Percentiles rank a stretch among this genome's conserved stretches.
Evolutionary conservation across 2,888 invertebrate species (phyloP).

Genomic region (Carabus problematicus): DNA sequence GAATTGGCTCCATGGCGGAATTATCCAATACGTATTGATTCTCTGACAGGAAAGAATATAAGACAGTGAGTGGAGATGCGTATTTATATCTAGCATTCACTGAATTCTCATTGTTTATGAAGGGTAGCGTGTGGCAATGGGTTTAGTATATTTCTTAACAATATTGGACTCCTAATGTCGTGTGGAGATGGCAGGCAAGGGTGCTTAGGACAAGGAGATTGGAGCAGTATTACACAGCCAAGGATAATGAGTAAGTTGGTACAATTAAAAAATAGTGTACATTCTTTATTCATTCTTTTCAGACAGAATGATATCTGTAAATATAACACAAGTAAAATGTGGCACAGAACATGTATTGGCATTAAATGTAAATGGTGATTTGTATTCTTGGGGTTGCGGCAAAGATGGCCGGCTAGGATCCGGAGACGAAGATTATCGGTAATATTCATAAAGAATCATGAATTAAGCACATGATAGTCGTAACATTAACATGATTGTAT

Average conservation of each 20-base stretch:
- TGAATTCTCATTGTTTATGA: constrained; percentile 37
- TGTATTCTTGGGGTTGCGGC: constrained; percentile 73
- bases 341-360: constrained; percentile 71
- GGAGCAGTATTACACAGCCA: constrained; percentile 64
- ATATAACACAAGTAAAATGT: constrained; percentile 67
- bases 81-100: constrained; percentile 14
- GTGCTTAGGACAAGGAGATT: constrained; percentile 71
- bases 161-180: constrained; percentile 71
- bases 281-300: constrained; percentile 24
- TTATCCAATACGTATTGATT: constrained; percentile 67
- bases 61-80: constrained; percentile 57
- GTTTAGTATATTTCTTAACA: constrained; percentile 72
- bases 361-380: constrained; percentile 65
- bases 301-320: constrained; percentile 64
- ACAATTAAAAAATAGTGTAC: constrained; percentile 25
- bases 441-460: constrained; percentile 41
- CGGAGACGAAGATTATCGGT: constrained; percentile 62
- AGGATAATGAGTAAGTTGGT: constrained; percentile 61
- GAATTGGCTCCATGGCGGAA: constrained; percentile 61
- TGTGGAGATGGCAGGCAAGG: constrained; percentile 71
- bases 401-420: constrained; percentile 68
- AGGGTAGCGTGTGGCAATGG: constrained; percentile 69
- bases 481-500: constrained; percentile 44
- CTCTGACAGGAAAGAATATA: constrained; percentile 68
- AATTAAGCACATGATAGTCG: neutral